Evolutionary conservation across 2,113 vertebrate species (phyloP).

Genomic region (Campylomormyrus tamandua): DNA sequence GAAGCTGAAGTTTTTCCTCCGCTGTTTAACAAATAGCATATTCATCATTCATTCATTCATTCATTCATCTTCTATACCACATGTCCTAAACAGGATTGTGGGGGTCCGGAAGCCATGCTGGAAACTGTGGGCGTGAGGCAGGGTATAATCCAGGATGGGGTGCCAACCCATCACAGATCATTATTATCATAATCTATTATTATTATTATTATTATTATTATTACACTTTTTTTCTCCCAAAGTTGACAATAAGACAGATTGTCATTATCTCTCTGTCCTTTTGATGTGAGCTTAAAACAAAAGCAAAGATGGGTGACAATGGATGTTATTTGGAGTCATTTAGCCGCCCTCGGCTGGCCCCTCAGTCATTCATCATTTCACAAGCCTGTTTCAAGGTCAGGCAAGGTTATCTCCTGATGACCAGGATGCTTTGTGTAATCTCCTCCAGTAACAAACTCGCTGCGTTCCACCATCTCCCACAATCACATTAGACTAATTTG

Average conservation of each 20-base stretch:
- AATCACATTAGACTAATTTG: background rate
- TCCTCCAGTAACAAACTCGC: background rate
- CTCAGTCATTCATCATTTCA: background rate
- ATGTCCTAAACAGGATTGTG: background rate
- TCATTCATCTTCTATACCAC: background rate
- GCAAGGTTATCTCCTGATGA: background rate
- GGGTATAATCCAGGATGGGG: background rate
- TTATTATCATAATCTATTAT: background rate
- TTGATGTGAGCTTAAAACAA: background rate
- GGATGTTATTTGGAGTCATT: background rate
- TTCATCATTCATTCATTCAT: background rate
- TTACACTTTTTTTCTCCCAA: background rate
- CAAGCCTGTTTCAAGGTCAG: background rate
- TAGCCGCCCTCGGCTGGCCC: background rate
- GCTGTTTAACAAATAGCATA: background rate
- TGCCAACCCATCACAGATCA: background rate
- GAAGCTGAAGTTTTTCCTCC: background rate
- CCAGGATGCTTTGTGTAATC: background rate
- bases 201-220: background rate
- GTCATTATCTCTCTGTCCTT: background rate
- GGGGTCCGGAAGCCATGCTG: background rate
- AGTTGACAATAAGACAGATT: background rate
- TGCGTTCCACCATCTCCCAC: background rate
- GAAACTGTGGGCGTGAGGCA: background rate
- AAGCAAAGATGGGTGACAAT: background rate